Conservation (phyloP, 2,888 invertebrate species). For the Nowickia ferox region DNA sequence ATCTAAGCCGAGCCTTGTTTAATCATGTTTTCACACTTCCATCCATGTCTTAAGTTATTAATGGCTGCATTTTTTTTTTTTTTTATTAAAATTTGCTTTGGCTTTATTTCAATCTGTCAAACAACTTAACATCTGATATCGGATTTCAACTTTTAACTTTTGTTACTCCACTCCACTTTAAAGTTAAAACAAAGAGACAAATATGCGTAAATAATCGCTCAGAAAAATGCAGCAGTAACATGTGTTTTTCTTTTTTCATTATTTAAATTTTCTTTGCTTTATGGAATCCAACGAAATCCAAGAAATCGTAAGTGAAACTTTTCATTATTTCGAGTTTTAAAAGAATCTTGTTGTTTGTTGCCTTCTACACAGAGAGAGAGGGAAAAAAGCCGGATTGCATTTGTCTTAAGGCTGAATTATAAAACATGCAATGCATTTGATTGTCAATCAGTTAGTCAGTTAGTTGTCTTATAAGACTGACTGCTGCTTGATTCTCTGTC, state of each 20-base stretch:
- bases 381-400: constrained; percentile 18
- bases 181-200: constrained; percentile 13
- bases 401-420: constrained; percentile 43
- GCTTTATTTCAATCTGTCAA: constrained; percentile 51
- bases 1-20: constrained; percentile 10
- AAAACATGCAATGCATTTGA: constrained; percentile 45
- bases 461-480: constrained; percentile 39
- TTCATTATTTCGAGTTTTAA: constrained; percentile 38
- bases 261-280: constrained; percentile 6
- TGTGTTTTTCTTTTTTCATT: constrained; percentile 41
- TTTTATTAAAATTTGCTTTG: constrained; percentile 45
- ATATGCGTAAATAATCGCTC: constrained; percentile 65
- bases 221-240: constrained; percentile 44
- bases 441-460: constrained; percentile 54
- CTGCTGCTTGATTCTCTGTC: constrained; percentile 33
- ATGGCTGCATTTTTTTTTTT: constrained; percentile 17
- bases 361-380: constrained; percentile 9
- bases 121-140: constrained; percentile 56
- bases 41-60: not conserved
- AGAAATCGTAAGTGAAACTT: constrained; percentile 71
- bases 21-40: constrained; percentile 35
- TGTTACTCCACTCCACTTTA: constrained; percentile 32
- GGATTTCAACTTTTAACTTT: constrained; percentile 54
- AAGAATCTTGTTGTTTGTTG: constrained; percentile 41
- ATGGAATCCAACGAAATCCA: constrained; percentile 24